These are phyloP conservation scores for Zaprionus capensis DNA, from an alignment of 1,140 invertebrate genomes.

Conservation along the genomic window DNA sequence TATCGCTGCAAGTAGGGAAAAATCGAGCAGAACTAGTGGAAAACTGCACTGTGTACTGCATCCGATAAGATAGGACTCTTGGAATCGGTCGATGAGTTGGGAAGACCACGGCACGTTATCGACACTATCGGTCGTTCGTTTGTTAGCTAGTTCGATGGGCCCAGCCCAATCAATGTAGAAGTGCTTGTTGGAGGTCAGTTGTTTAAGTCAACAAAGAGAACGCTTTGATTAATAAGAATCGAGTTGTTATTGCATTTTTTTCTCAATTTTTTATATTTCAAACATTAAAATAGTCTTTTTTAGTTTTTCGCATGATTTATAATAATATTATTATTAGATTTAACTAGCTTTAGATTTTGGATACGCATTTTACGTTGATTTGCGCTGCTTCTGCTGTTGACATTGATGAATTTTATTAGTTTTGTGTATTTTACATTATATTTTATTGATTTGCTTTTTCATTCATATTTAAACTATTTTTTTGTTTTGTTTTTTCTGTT, in stretches of 20 bases:
- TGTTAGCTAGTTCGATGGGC: conserved; percentile 25
- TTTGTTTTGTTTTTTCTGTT: conserved; percentile 50
- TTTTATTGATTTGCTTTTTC: conserved; percentile 57
- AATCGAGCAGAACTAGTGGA: conserved; percentile 25
- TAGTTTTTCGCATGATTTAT: conserved; percentile 69
- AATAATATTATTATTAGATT: conserved; percentile 66
- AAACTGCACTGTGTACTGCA: conserved; percentile 70
- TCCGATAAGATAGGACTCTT: conserved; percentile 74
- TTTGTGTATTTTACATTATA: conserved; percentile 76
- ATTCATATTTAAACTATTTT: conserved; percentile 62
- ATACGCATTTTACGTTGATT: conserved; percentile 51
- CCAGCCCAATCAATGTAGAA: conserved; percentile 74
- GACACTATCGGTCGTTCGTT: conserved; percentile 59
- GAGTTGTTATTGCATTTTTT: conserved; percentile 55
- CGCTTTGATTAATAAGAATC: conserved; percentile 31
- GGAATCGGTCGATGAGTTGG: conserved; percentile 56
- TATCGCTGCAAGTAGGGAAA: conserved; percentile 50
- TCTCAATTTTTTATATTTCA: conserved; percentile 76
- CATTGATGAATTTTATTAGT: conserved; percentile 72
- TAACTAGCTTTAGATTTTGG: conserved; percentile 82
- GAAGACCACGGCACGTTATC: conserved; percentile 28
- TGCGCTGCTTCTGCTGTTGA: conserved; percentile 42
- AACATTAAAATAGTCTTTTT: conserved; percentile 83
- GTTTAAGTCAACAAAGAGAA: conserved; percentile 65
- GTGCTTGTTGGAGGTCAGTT: conserved; percentile 83